Percentiles rank a stretch among this genome's conserved stretches.
phyloP scores from a whole-genome alignment of 1,140 invertebrate species.

The Drosophila auraria region DNA sequence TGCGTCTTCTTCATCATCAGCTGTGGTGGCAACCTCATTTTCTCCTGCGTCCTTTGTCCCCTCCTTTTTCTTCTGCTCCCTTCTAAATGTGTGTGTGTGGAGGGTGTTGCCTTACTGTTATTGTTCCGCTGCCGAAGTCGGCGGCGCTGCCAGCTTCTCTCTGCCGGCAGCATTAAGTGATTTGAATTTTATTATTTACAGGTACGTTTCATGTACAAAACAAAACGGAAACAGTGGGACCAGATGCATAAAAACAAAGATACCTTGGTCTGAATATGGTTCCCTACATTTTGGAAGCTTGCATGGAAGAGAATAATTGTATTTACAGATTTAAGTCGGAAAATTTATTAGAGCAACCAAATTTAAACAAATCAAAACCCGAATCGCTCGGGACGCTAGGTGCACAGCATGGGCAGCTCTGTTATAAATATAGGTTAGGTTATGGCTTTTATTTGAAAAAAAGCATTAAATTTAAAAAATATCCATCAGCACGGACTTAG shows the following conservation, averaged over 20 bases:
- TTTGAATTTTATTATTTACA: conserved; percentile 84
- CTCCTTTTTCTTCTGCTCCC: not conserved
- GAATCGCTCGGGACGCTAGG: too few species aligned
- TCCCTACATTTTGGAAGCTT: too few species aligned
- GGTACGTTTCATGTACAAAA: conserved; percentile 64
- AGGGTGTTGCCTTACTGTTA: conserved; percentile 78
- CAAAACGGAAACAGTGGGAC: conserved; percentile 38
- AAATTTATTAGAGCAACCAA: too few species aligned
- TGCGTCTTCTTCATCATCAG: conserved; percentile 57
- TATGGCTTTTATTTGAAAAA: too few species aligned
- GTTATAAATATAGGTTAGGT: too few species aligned
- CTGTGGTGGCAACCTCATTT: conserved; percentile 81
- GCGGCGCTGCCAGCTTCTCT: conserved; percentile 29
- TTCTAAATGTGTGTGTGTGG: conserved; percentile 21
- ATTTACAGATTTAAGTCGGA: too few species aligned
- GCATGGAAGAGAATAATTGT: too few species aligned
- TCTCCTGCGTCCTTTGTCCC: conserved; percentile 24
- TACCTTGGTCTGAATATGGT: too few species aligned
- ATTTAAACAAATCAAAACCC: too few species aligned
- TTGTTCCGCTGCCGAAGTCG: conserved; percentile 60
- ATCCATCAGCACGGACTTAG: too few species aligned
- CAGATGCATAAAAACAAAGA: not conserved
- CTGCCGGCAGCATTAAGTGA: conserved; percentile 72
- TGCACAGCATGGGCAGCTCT: not conserved
- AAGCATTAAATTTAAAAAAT: not conserved